Evolutionary conservation across 2,888 invertebrate species (phyloP).

Genomic region (Drosophila kambysellisi): DNA sequence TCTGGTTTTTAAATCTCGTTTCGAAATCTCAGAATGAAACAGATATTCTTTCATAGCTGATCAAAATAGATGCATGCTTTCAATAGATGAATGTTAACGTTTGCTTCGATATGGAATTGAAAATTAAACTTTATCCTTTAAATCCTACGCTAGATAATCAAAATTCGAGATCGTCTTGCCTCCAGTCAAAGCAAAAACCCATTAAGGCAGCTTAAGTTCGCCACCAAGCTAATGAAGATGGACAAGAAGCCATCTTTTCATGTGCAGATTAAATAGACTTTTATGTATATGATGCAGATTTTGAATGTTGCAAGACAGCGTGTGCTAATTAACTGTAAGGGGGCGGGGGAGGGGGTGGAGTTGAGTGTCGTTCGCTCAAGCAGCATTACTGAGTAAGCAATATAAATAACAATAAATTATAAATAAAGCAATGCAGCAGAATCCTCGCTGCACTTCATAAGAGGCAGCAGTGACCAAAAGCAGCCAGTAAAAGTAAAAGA

Average conservation of each 20-base stretch:
- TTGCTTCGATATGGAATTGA: not conserved
- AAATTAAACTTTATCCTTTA: not conserved
- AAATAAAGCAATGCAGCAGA: constrained; percentile 43
- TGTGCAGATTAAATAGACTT: constrained; percentile 22
- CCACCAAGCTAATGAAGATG: constrained; percentile 3
- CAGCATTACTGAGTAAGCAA: constrained; percentile 61
- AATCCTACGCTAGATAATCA: constrained; percentile 16
- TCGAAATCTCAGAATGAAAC: not conserved
- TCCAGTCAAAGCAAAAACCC: constrained; percentile 82
- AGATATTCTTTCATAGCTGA: not conserved
- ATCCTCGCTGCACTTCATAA: constrained; percentile 30
- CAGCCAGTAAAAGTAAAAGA: constrained; percentile 14
- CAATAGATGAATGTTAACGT: not conserved
- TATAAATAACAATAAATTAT: constrained; percentile 65
- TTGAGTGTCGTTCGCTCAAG: constrained; percentile 35
- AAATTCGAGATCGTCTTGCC: constrained; percentile 50
- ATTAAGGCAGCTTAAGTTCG: constrained; percentile 60
- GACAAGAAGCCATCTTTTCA: not conserved
- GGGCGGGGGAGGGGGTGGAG: not conserved
- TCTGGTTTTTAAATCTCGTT: not conserved
- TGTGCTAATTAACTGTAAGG: constrained; percentile 53
- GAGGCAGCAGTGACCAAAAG: constrained; percentile 1
- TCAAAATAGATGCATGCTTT: not conserved
- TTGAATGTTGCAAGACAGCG: constrained; percentile 45
- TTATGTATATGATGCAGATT: constrained; percentile 37